Base-by-base conservation (phyloP, 2,113 vertebrate genomes). In the Onychostoma macrolepis region DNA sequence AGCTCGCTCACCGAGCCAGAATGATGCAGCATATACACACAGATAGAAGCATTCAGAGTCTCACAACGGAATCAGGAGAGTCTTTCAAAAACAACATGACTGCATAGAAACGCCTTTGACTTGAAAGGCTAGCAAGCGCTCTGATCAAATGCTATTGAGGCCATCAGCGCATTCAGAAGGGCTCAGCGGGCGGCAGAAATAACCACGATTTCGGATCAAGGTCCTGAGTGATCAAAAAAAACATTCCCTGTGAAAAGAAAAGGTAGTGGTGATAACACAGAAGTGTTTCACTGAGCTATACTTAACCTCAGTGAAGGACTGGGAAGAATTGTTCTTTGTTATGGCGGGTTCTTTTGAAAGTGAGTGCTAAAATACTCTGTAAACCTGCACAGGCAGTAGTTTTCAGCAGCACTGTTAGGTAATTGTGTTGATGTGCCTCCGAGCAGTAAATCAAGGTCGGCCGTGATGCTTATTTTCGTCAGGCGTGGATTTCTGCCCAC, bases 401-500 rank as follows among this genome's bases (percentile, higher is more conserved):
- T 61, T 85, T 56, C 67, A 77, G 48, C 30, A 36, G 71, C 28
- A 78, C 36, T 33, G 86, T 67, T 67, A 26, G 80, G 80, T 85
- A 74, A 90, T 85, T 90, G 86, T 80, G 2, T 61, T 81, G 4
- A 21, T 88, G 89, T 88, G 84, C 21, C n/a, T 74, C 79, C 26
- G 17, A 69, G 38, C 63, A 56, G 30, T 43, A 80, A 78, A 85
- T 80, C 86, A 91, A 92, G 88, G 90, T 90, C 41, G 88, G 80
- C 58, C 65, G 41, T 84, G 91, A 48, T 75, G 82, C 85, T 87
- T 83, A 84, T 74, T 90, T 92, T 80, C 15, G 67, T 82, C 8
- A 61, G 38, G 80, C 67, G 38, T 80, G 50, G 33, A 4, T 28
- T 43, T 56, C 38, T 63, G 69, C 43, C 48, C 69, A 80, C 87